Conservation (phyloP, 2,888 invertebrate species). For the Adineta ricciae region DNA sequence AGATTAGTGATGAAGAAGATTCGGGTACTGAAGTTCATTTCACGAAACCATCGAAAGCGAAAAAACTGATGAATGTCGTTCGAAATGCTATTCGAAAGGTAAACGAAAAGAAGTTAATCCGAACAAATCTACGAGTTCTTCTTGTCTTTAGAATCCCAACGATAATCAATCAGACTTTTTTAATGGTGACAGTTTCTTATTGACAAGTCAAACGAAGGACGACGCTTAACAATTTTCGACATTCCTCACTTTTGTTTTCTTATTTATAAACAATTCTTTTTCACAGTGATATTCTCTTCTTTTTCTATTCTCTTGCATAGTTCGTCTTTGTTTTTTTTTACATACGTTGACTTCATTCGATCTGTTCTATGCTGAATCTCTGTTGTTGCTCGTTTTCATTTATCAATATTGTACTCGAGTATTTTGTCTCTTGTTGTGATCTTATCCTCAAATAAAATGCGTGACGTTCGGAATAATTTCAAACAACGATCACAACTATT, state of each 20-base stretch:
- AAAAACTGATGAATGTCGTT: not conserved
- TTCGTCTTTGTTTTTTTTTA: not conserved
- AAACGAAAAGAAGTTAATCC: no score
- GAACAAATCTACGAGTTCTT: no score
- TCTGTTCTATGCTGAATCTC: not conserved
- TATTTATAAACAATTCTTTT: no score
- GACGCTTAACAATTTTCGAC: not conserved
- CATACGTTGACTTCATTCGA: not conserved
- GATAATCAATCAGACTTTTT: not conserved
- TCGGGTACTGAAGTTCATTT: not conserved
- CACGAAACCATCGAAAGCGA: not conserved
- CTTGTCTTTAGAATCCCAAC: not conserved
- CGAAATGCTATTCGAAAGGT: conserved; percentile 11
- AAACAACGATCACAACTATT: no score
- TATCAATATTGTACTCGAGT: not conserved
- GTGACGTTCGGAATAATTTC: not conserved
- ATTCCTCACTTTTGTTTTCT: not conserved
- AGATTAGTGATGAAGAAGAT: conserved; percentile 12
- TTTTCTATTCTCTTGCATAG: not conserved
- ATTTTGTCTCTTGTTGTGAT: not conserved
- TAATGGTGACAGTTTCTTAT: not conserved
- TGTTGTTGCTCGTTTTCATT: not conserved
- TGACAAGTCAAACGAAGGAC: not conserved
- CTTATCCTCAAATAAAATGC: not conserved
- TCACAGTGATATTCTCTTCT: not conserved